Percentiles rank a stretch among this genome's conserved stretches.
Evolutionary conservation across 2,888 invertebrate species (phyloP).

Genomic region (Orgyia antiqua): DNA sequence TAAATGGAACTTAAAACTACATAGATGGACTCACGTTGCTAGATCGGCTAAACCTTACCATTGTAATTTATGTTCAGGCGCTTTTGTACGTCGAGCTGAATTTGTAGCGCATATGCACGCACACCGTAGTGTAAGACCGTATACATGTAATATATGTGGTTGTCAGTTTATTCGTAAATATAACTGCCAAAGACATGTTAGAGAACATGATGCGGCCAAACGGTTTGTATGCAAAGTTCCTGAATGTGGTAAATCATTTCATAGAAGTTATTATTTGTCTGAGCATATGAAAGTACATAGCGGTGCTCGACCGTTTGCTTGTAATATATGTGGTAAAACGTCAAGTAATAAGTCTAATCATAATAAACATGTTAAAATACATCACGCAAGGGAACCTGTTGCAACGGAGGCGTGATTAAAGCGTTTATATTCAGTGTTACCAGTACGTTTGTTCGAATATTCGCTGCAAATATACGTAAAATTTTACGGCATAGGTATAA

Average conservation of each 20-base stretch:
- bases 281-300: slow-evolving; percentile 93
- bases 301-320: slow-evolving; percentile 87
- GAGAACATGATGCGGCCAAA: slow-evolving; percentile 89
- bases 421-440: background rate
- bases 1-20: slow-evolving; percentile 93
- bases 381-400: slow-evolving; percentile 91
- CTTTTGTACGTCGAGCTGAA: slow-evolving; percentile 89
- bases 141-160: slow-evolving; percentile 93
- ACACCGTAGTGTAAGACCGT: slow-evolving; percentile 89
- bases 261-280: slow-evolving; percentile 90
- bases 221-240: slow-evolving; percentile 84
- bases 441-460: background rate
- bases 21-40: slow-evolving; percentile 92
- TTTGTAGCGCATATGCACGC: slow-evolving; percentile 91
- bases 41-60: slow-evolving; percentile 91
- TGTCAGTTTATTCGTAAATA: slow-evolving; percentile 93
- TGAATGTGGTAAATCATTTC: slow-evolving; percentile 90
- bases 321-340: slow-evolving; percentile 93
- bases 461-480: no score
- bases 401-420: slow-evolving; percentile 85
- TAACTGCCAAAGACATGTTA: slow-evolving; percentile 90
- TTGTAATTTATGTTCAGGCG: slow-evolving; percentile 89
- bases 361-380: slow-evolving; percentile 93
- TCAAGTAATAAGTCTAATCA: slow-evolving; percentile 94
- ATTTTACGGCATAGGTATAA: no score